Percentiles rank a stretch among this genome's conserved stretches.
Conservation (phyloP, 2,113 vertebrate genomes). For the Oophaga pumilio region DNA sequence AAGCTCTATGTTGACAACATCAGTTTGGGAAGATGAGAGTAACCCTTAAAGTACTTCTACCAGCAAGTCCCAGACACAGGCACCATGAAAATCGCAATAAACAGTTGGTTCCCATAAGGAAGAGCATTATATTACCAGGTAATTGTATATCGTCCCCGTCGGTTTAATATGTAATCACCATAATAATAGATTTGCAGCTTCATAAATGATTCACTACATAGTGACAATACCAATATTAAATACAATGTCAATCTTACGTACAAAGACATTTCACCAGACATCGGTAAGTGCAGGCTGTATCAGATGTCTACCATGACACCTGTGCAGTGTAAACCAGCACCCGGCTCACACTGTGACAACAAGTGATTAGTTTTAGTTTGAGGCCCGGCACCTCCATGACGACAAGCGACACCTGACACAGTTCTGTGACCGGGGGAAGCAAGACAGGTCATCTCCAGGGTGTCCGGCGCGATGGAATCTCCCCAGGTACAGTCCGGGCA, state of each 20-base stretch:
- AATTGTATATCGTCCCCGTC: no score
- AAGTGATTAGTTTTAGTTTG: neutral
- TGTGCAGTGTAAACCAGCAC: neutral
- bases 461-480: neutral
- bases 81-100: no score
- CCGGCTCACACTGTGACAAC: neutral
- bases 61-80: no score
- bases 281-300: neutral
- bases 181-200: neutral
- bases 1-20: neutral
- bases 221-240: neutral
- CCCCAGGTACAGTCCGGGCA: neutral
- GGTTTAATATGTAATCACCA: neutral
- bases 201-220: neutral
- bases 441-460: neutral
- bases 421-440: neutral
- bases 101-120: no score
- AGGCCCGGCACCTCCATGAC: neutral
- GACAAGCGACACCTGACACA: neutral
- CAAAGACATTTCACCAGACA: neutral
- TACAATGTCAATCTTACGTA: neutral
- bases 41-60: no score
- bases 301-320: neutral
- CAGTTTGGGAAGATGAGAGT: no score
- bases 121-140: no score